These are phyloP conservation scores for Andricus quercusramuli DNA, from an alignment of 2,888 invertebrate species.

Conservation along the genomic window DNA sequence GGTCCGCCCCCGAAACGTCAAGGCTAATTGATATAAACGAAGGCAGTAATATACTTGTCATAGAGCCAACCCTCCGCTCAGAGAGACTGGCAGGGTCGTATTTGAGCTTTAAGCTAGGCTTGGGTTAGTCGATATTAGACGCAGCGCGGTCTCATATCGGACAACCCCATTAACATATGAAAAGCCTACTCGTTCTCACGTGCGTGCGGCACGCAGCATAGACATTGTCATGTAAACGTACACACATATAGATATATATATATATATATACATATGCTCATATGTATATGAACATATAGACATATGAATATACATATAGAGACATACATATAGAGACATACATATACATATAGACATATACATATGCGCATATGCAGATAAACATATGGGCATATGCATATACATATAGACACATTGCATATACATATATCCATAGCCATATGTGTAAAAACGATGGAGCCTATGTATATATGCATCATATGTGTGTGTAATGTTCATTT, in stretches of 20 bases:
- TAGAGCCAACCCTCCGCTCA: slow-evolving; percentile 63
- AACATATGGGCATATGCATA: too few relatives aligned
- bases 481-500: slow-evolving; percentile 1
- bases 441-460: background rate
- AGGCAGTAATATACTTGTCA: slow-evolving; percentile 78
- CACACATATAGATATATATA: too few relatives aligned
- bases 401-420: too few relatives aligned
- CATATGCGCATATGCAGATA: too few relatives aligned
- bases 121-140: slow-evolving; percentile 59
- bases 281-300: too few relatives aligned
- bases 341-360: too few relatives aligned
- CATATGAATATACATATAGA: too few relatives aligned
- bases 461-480: background rate
- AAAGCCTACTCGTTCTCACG: slow-evolving; percentile 46
- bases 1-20: slow-evolving; percentile 75
- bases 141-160: slow-evolving; percentile 68
- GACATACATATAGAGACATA: too few relatives aligned
- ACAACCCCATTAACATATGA: slow-evolving; percentile 60
- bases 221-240: background rate
- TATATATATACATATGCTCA: too few relatives aligned
- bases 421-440: background rate
- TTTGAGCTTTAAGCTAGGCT: slow-evolving; percentile 51
- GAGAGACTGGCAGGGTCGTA: slow-evolving; percentile 48
- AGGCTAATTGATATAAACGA: slow-evolving; percentile 78
- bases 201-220: slow-evolving; percentile 11